Conservation (phyloP, 2,113 vertebrate species). For the Chlamydotis undulata region DNA sequence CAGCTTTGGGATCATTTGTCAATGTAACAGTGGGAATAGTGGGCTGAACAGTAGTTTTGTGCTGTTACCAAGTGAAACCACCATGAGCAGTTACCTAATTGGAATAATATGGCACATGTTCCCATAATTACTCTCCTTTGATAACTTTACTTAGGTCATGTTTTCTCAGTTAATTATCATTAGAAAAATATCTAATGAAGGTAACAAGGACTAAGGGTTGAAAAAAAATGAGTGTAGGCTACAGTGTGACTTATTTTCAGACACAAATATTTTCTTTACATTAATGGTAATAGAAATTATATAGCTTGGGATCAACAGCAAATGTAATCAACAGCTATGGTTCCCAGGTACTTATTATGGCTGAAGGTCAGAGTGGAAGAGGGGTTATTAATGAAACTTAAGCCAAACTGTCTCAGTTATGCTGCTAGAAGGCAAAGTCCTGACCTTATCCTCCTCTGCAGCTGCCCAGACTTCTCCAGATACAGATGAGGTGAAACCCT, state of each 20-base stretch:
- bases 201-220: slow-evolving; percentile 45
- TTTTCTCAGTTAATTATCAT: slow-evolving; percentile 79
- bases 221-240: slow-evolving; percentile 66
- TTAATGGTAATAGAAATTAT: slow-evolving; percentile 84
- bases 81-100: slow-evolving; percentile 77
- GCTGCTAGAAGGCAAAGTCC: slow-evolving; percentile 9
- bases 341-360: slow-evolving; percentile 70
- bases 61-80: slow-evolving; percentile 70
- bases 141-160: slow-evolving; percentile 76
- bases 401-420: slow-evolving; percentile 23
- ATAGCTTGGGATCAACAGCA: slow-evolving; percentile 78
- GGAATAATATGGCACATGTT: slow-evolving; percentile 79
- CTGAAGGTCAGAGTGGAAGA: slow-evolving; percentile 68
- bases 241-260: slow-evolving; percentile 67
- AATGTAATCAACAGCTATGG: slow-evolving; percentile 81
- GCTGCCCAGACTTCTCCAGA: not conserved
- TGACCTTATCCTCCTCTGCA: slow-evolving; percentile 9
- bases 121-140: slow-evolving; percentile 71
- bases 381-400: slow-evolving; percentile 47
- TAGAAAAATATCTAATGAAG: slow-evolving; percentile 71
- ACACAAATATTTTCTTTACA: slow-evolving; percentile 88
- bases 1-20: slow-evolving; percentile 81
- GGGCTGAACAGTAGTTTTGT: slow-evolving; percentile 78
- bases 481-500: not conserved
- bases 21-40: slow-evolving; percentile 77